Percentiles rank a stretch among this genome's conserved stretches.
Conservation (phyloP, 2,888 invertebrate species). For the Altica lythri region DNA sequence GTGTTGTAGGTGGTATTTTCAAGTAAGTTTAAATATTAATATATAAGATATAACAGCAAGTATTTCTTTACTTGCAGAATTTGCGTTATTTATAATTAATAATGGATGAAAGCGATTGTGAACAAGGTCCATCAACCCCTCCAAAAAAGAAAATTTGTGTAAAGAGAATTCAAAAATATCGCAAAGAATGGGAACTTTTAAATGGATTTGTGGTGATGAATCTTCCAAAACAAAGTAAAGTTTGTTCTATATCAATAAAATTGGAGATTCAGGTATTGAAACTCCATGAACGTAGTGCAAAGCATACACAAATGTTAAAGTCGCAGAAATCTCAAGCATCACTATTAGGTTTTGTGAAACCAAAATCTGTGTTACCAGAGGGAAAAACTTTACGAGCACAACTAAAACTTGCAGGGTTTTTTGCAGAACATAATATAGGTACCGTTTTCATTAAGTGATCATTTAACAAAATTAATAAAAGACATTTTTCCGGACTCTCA, state of each 20-base stretch:
- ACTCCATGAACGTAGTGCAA: background rate
- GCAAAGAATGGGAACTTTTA: background rate
- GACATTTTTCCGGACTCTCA: slow-evolving; percentile 22
- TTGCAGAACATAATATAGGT: slow-evolving; percentile 32
- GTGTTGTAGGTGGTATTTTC: background rate
- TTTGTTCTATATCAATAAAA: background rate
- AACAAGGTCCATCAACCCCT: background rate
- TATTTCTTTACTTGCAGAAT: background rate
- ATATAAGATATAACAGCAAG: background rate
- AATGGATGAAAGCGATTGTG: background rate
- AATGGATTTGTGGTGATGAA: background rate
- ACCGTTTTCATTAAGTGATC: slow-evolving; percentile 29
- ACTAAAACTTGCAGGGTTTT: slow-evolving; percentile 33
- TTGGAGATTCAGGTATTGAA: background rate
- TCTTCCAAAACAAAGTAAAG: background rate
- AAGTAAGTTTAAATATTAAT: background rate
- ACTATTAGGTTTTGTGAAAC: background rate
- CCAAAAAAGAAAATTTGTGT: background rate
- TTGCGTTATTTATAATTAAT: background rate
- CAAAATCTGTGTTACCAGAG: background rate
- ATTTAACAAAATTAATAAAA: slow-evolving; percentile 24
- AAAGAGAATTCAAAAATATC: background rate
- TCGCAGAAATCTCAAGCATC: too few species aligned
- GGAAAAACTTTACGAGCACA: background rate
- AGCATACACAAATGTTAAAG: background rate